These are phyloP conservation scores for Sialis fuliginosa DNA, from an alignment of 2,888 invertebrate genomes.

Conservation along the genomic window DNA sequence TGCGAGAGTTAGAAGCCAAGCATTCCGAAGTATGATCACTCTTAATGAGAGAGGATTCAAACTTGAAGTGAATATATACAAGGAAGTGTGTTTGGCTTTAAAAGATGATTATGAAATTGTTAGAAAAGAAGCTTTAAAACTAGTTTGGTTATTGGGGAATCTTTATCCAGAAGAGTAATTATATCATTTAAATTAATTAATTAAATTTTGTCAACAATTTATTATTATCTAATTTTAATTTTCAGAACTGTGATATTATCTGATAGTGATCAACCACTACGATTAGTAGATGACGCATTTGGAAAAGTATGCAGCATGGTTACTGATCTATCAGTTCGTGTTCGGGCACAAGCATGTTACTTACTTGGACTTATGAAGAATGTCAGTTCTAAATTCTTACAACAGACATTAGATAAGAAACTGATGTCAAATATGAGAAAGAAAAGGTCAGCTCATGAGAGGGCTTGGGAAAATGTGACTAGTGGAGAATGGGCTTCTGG, in stretches of 20 bases:
- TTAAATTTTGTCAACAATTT: constrained; percentile 2
- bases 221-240: constrained; percentile 10
- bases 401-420: constrained; percentile 95
- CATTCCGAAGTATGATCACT: constrained; percentile 70
- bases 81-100: constrained; percentile 54
- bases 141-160: constrained; percentile 73
- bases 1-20: constrained; percentile 77
- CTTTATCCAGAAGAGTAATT: constrained; percentile 72
- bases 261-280: constrained; percentile 66
- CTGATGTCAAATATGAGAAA: constrained; percentile 88
- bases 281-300: constrained; percentile 91
- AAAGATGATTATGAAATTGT: constrained; percentile 91
- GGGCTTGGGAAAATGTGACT: constrained; percentile 63
- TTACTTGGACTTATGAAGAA: constrained; percentile 71
- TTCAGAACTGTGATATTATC: constrained; percentile 46
- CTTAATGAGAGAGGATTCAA: constrained; percentile 68
- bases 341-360: constrained; percentile 68
- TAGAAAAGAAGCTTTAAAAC: constrained; percentile 63
- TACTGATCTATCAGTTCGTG: constrained; percentile 80
- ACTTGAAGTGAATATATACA: constrained; percentile 53
- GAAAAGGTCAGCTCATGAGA: constrained; percentile 70
- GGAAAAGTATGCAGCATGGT: constrained; percentile 85
- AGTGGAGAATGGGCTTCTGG: constrained; percentile 87
- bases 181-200: constrained; percentile 1
- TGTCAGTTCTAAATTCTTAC: constrained; percentile 76